Evolutionary conservation across 1,140 invertebrate species (phyloP), one percentile per base, ranked within the genome.

Genomic region (Nixonia krombeini): DNA sequence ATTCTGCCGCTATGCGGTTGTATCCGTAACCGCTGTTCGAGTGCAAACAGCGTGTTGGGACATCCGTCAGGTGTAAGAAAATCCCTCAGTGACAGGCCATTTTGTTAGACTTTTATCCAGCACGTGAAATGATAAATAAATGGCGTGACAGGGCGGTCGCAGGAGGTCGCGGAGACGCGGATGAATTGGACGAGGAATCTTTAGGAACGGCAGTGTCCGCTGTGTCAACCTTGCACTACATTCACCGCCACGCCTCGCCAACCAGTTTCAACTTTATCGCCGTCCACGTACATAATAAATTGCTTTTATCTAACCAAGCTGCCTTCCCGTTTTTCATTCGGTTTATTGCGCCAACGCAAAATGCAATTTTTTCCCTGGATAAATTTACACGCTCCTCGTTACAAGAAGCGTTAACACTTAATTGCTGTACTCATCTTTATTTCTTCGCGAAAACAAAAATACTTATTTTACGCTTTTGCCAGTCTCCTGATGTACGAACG

Each of bases 241-340:
- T 67, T 67, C 51, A 15, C 40, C 17, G 38, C 18, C 38, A 18
- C 50, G 61, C 61, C 35, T 52, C 49, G 41, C 49, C 63, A 29
- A 52, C 51, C 40, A 57, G 57, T 61, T 67, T 61, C 38, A 51
- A 61, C 64, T 67, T 67, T 67, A 67, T 67, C 64, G 52, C 57
- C 40, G 51, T 57, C 21, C 40, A 35, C 46, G 64, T 33, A 46
- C 64, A 52, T 67, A 67, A 67, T 61, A 61, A 61, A 67, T 67
- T 61, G 57, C 64, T 67, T 61, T 56, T 67, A 67, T 61, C 64
- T 61, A 56, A 52, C 64, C 51, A 37, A 52, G 25, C 44, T 52
- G 44, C 4, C 49, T 52, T 42, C 53, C 53, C 62, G 62, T 66
- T 66, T 66, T 66, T 66, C 62, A 66, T 42, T 42, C 53, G 18